phyloP scores from a whole-genome alignment of 2,113 vertebrate genomes.

The Rhabdornis inornatus region DNA sequence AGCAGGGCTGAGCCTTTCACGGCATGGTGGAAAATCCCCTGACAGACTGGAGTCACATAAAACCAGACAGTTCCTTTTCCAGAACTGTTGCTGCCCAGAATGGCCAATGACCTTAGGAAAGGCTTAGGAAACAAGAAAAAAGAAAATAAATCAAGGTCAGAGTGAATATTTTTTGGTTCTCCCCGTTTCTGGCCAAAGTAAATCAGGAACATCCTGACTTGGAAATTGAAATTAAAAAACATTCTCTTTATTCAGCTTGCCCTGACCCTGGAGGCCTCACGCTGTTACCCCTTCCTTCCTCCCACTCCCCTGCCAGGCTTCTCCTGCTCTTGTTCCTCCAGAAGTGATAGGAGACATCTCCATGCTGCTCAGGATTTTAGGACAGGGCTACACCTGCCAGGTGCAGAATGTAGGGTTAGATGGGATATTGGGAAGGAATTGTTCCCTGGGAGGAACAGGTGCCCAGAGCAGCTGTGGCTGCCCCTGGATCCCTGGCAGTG shows the following conservation, averaged over 20 bases:
- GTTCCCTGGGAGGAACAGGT: neutral
- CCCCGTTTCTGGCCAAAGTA: neutral
- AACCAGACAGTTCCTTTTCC: neutral
- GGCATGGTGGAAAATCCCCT: neutral
- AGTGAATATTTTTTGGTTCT: neutral
- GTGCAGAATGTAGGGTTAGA: neutral
- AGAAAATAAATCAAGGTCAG: neutral
- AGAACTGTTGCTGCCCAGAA: neutral
- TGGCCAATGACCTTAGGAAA: neutral
- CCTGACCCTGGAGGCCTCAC: neutral
- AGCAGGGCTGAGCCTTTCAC: neutral
- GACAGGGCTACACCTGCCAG: neutral
- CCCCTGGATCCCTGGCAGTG: neutral
- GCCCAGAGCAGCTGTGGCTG: neutral
- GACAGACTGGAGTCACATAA: neutral
- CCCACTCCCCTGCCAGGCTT: neutral
- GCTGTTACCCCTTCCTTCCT: neutral
- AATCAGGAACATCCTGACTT: neutral
- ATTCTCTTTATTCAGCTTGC: neutral
- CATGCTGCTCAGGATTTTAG: neutral
- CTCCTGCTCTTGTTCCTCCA: neutral
- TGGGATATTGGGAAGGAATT: neutral
- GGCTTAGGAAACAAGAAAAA: neutral
- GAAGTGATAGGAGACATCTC: neutral
- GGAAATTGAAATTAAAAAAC: neutral